Evolutionary conservation across 2,113 vertebrate species (phyloP), one percentile per base, ranked within the genome.

Genomic region (Lucifuga dentata): DNA sequence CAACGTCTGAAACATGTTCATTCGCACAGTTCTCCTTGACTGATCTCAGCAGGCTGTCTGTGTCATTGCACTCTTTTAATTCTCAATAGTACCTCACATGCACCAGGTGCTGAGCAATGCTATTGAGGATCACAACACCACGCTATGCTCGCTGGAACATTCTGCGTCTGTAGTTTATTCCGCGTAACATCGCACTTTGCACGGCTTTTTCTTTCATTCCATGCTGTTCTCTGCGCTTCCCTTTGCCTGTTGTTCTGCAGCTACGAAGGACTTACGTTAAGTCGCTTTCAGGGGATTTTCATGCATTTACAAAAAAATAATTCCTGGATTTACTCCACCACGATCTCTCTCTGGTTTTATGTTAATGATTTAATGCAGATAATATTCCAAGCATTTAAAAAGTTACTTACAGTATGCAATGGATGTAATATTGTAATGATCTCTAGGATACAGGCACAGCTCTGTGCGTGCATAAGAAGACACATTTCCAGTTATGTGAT

Each of bases 291-390:
- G 64, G 59, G 80, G 86, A 88, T 91, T 92, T 90, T 87, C 80
- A 82, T 83, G 84, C 84, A 86, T 88, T 90, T 87, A 79, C 76
- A 86, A 86, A 85, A 82, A 90, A 87, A 89, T 88, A 88, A 91
- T 88, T 86, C 86, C 81, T 73, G 83, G 80, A 89, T 90, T 90
- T 87, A 86, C 73, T 58, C 72, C 65, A 70, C 49, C 59, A 63
- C 85, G 75, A 91, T 90, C 86, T 76, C 52, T 76, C 52, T 73
- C 67, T 3, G 49, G 83, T 79, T 83, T 84, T 87, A 77, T 80
- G 67, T 74, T 90, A 89, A 89, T 87, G 90, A 91, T 90, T 91
- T 85, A 89, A 88, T 70, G 72, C 77, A 78, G 80, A 76, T 86
- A 82, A 84, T 49, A 23, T 78, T 63, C 24, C 5, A n/a, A 35